Evolutionary conservation across 2,113 vertebrate genomes (phyloP).

Genomic region (Periophthalmodon schlosseri): DNA sequence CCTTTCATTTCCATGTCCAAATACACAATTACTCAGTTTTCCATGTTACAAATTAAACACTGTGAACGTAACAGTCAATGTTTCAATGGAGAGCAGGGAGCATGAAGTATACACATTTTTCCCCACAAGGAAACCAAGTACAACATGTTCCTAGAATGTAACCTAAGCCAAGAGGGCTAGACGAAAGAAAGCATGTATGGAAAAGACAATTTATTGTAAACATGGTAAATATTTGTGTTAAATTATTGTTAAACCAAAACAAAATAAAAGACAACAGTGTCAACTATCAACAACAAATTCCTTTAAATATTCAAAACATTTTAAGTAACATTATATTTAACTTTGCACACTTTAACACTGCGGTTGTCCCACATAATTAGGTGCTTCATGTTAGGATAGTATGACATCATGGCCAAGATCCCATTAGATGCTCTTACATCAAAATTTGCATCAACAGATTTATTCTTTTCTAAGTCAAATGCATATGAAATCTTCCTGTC

Average conservation of each 20-base stretch:
- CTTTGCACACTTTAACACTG: constrained; percentile 81
- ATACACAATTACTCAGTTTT: neutral
- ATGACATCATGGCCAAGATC: constrained; percentile 87
- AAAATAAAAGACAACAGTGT: neutral
- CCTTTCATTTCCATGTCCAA: no score
- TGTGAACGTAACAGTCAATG: no score
- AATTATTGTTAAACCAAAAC: neutral
- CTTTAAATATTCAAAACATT: constrained; percentile 5
- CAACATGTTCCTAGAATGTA: neutral
- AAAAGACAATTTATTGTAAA: neutral
- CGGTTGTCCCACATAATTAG: constrained; percentile 87
- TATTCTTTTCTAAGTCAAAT: constrained; percentile 81
- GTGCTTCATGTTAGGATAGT: constrained; percentile 77
- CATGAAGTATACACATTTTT: no score
- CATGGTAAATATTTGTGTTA: neutral
- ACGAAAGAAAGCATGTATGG: neutral
- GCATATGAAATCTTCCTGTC: constrained; percentile 83
- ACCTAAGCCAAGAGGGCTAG: neutral
- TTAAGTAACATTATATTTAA: constrained; percentile 66
- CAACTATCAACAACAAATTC: neutral
- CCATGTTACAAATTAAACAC: neutral
- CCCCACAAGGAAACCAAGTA: no score
- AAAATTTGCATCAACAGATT: constrained; percentile 78
- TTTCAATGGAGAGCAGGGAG: no score
- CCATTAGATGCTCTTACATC: constrained; percentile 78